Conservation (phyloP, 2,113 vertebrate species). For the Halcyon malimbica region DNA sequence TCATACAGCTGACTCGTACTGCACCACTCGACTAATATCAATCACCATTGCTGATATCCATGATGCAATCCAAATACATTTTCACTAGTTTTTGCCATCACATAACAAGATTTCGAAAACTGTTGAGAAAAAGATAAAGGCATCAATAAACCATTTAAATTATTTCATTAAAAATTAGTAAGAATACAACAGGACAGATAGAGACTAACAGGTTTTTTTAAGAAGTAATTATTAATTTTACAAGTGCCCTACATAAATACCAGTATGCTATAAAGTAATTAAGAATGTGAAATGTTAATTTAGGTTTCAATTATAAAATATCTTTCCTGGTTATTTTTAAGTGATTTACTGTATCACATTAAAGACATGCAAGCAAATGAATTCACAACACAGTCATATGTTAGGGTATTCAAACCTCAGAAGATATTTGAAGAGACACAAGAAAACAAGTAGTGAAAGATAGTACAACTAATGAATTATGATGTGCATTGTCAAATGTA, state of each 20-base stretch:
- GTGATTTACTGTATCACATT: background rate
- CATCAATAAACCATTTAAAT: constrained; percentile 17
- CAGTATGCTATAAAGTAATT: background rate
- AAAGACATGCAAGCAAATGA: background rate
- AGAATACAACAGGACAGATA: background rate
- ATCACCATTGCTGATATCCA: constrained; percentile 60
- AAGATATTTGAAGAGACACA: background rate
- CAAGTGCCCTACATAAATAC: background rate
- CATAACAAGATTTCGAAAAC: constrained; percentile 67
- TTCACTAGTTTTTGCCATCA: constrained; percentile 59
- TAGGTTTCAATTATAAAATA: background rate
- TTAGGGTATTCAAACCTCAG: background rate
- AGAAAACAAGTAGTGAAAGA: background rate
- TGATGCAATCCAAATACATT: constrained; percentile 58
- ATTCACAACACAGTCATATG: background rate
- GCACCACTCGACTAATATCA: constrained; percentile 43
- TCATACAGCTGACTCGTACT: constrained; percentile 38
- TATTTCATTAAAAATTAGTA: background rate
- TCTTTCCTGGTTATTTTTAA: background rate
- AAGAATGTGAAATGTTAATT: background rate
- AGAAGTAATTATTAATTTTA: background rate
- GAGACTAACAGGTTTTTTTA: background rate
- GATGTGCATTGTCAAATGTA: background rate
- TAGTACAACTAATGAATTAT: background rate
- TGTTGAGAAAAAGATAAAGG: constrained; percentile 71